Conservation (phyloP, 2,888 invertebrate species). For the Tyria jacobaeae region DNA sequence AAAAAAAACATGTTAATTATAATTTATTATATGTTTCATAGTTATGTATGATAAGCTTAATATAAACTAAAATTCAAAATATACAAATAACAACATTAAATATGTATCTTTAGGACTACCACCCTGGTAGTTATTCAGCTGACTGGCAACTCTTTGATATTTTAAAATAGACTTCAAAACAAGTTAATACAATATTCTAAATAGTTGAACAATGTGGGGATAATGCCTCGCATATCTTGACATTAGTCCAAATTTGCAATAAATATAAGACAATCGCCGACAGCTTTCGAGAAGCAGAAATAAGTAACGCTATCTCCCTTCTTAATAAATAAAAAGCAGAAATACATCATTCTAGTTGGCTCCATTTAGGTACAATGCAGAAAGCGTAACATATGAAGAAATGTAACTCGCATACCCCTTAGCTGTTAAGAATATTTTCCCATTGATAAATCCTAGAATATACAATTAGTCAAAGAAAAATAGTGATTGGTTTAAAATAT, state of each 20-base stretch:
- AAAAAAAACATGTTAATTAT: not conserved
- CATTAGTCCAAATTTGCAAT: too few relatives aligned
- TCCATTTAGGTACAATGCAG: not conserved
- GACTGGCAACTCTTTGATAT: not conserved
- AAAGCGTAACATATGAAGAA: not conserved
- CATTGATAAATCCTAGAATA: too few relatives aligned
- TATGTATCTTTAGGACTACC: not conserved
- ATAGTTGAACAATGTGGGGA: not conserved
- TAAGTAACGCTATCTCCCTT: too few relatives aligned
- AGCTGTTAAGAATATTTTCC: not conserved
- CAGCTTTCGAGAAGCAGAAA: too few relatives aligned
- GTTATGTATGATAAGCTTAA: constrained; percentile 3
- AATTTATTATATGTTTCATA: not conserved
- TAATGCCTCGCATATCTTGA: too few relatives aligned
- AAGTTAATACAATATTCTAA: not conserved
- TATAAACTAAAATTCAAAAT: constrained; percentile 11
- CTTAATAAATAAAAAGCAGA: too few relatives aligned
- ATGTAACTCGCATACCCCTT: not conserved
- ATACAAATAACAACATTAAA: constrained; percentile 2
- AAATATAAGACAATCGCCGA: too few relatives aligned
- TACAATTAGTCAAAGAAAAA: too few relatives aligned
- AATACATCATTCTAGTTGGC: not conserved
- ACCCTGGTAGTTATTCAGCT: not conserved
- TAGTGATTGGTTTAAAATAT: too few relatives aligned
- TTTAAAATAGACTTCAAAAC: not conserved